Evolutionary conservation across 1,140 invertebrate species (phyloP), one percentile per base, ranked within the genome.

Genomic region (Bombus fervidus): DNA sequence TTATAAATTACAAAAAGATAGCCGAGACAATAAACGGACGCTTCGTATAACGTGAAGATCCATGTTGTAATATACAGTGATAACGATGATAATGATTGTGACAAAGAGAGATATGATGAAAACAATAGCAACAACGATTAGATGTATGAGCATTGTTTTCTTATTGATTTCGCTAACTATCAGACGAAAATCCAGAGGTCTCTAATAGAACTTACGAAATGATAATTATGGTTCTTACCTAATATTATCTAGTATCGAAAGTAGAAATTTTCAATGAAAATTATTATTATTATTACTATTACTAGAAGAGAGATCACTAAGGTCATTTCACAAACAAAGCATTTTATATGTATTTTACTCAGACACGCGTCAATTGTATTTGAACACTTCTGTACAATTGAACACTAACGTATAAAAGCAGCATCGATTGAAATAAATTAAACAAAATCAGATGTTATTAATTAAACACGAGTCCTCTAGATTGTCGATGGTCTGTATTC

Each of bases 1-100:
- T 71, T 34, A 84, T 83, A 88, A 87, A 89, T 86, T 83, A 89
- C 82, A 89, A 68, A 68, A 68, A 83, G 39, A 47, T 59, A 59
- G 37, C 69, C 59, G 84, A 57, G 87, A 72, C 43, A 83, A 79
- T 53, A 81, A 86, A 77, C 76, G 85, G 83, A 89, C 83, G 74
- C 57, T 88, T 89, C 74, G 69, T 69, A 34, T 57, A 39, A 85
- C 31, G 74, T 57, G 83, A 85, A 80, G 69, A 81, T 71, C 41
- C 53, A 71, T 62, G 53, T 71, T 64, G 77, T 69, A 85, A 90
- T 82, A 53, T 86, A 87, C 73, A 86, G 53, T 80, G 86, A 85
- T 75, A 57, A 80, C 71, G 77, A 88, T 86, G 73, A 88, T 73
- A n/a, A 53, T 62, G 83, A 78, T 59, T 74, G n/a, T 59, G 73